Percentiles rank a stretch among this genome's conserved stretches.
Conservation (phyloP, 2,113 vertebrate species). For the Pavo muticus region DNA sequence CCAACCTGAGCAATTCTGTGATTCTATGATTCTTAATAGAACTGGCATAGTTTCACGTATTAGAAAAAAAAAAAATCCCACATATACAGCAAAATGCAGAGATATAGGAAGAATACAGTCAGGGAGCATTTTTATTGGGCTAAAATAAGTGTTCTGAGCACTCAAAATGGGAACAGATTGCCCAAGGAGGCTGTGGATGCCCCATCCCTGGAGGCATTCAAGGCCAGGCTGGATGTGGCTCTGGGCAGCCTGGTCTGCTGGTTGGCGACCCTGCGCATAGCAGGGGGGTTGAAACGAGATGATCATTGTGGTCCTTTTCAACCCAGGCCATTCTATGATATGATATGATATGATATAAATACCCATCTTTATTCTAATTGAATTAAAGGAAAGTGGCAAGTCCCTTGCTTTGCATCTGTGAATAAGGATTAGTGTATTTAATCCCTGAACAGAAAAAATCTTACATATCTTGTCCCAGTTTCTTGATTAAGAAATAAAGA, state of each 20-base stretch:
- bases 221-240: no score
- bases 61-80: background rate
- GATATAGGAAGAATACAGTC: background rate
- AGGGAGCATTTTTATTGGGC: background rate
- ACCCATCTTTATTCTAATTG: background rate
- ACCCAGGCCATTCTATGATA: no score
- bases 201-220: no score
- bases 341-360: background rate
- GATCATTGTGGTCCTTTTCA: no score
- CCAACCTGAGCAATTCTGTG: no score
- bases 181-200: no score
- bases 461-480: background rate
- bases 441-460: background rate
- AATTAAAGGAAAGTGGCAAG: background rate
- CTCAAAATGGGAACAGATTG: background rate
- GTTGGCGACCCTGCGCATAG: no score
- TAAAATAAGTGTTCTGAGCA: background rate
- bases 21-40: background rate
- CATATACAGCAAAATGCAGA: fast-evolving
- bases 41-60: background rate
- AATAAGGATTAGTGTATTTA: background rate
- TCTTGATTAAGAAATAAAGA: background rate
- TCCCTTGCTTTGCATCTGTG: background rate
- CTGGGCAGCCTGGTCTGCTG: no score
- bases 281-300: no score